Conservation (phyloP, 2,797 vertebrate genomes). For the Limosa lapponica region DNA sequence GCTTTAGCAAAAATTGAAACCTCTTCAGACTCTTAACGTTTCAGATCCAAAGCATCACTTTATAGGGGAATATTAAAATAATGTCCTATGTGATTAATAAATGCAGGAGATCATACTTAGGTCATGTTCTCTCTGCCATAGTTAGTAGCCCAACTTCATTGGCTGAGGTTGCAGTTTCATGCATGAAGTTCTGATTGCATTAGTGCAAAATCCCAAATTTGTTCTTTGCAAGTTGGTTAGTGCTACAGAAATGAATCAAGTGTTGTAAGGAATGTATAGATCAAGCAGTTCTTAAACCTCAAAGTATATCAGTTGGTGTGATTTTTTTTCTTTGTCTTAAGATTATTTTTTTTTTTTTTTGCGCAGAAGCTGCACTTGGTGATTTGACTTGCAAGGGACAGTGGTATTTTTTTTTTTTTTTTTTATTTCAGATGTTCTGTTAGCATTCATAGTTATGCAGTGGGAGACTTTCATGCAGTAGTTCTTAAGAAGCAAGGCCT, state of each 20-base stretch:
- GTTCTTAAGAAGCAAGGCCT: not conserved
- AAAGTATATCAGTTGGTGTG: accelerated
- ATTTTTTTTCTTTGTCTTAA: not conserved
- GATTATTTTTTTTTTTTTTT: not conserved
- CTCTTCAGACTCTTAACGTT: not conserved
- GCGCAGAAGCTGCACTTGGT: accelerated
- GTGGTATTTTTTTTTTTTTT: not conserved
- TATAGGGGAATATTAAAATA: not conserved
- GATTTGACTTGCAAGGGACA: not conserved
- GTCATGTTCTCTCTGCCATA: not conserved
- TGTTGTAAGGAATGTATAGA: not conserved
- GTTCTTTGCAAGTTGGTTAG: not conserved
- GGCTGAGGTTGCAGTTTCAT: not conserved
- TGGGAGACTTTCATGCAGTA: not conserved
- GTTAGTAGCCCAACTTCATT: not conserved
- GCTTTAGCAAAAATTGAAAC: not conserved
- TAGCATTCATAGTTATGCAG: not conserved
- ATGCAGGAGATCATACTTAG: not conserved
- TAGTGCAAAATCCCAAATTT: not conserved
- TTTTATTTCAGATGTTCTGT: not conserved
- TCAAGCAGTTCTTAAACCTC: not conserved
- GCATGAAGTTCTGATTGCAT: not conserved
- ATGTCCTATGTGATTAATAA: not conserved
- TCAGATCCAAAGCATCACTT: not conserved
- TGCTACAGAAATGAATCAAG: accelerated